phyloP scores from a whole-genome alignment of 2,113 vertebrate species.

The Dasyurus viverrinus region DNA sequence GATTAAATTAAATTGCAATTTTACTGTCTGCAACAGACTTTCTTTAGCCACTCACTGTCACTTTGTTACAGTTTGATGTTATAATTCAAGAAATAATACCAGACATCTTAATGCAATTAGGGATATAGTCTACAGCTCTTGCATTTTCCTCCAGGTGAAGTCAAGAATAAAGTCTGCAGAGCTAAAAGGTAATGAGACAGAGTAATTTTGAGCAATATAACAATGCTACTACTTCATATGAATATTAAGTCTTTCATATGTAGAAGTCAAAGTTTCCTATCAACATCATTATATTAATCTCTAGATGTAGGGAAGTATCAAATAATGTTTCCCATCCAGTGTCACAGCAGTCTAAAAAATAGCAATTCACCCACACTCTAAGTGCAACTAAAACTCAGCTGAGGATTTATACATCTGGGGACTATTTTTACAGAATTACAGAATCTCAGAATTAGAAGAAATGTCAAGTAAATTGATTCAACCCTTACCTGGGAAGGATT shows the following conservation, averaged over 20 bases:
- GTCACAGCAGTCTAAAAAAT: background rate
- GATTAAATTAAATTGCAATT: background rate
- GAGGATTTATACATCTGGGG: background rate
- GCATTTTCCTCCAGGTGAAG: background rate
- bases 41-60: background rate
- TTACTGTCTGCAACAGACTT: constrained; percentile 2
- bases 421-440: background rate
- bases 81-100: background rate
- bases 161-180: background rate
- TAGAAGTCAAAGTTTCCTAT: background rate
- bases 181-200: background rate
- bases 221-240: background rate
- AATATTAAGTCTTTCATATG: background rate
- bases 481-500: background rate
- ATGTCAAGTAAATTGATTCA: background rate
- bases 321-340: background rate
- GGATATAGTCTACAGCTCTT: background rate
- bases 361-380: background rate
- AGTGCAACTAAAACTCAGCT: background rate
- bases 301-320: background rate
- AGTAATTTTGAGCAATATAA: background rate
- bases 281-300: background rate
- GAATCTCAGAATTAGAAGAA: background rate
- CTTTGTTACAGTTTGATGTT: background rate
- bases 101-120: constrained; percentile 10